Base-by-base conservation (phyloP, 2,113 vertebrate genomes). In the Copsychus sechellarum region DNA sequence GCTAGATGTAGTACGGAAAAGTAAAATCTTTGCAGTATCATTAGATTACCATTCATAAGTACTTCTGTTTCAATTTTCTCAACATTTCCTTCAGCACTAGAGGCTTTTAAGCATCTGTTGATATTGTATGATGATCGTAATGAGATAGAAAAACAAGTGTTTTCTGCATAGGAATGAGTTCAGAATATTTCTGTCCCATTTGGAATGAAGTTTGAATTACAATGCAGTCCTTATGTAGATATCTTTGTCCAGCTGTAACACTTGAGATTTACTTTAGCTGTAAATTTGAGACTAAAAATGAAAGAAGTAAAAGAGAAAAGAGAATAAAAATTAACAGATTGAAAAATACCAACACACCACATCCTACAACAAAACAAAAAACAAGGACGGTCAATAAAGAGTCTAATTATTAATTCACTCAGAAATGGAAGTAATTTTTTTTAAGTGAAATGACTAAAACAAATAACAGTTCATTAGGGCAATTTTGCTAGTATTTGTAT, bases 401-500 rank as follows among this genome's bases (percentile, higher is more conserved):
- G 85, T 83, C 66, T 95, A 91, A 97, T 97, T 96, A 93, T 92
- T 88, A 94, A 97, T 96, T 97, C 61, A 67, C 95, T 97, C 91
- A 96, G 89, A 93, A 97, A 92, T 78, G 34, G 78, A 92, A 97
- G 77, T 95, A 92, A 92, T 94, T 92, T 77, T 90, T 97, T 90
- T 88, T 86, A 8, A 96, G 84, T 77, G 65, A 97, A 97, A 95
- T 29, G n/a, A 79, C 95, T 92, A 93, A 98, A 97, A 93, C 90
- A 90, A 93, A 67, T 97, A 97, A 94, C 82, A 77, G 84, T 97
- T 97, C 97, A 92, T 94, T 92, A 92, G 82, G 87, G 60, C 85
- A 96, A 95, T 97, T 96, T 95, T 97, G 96, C 94, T 95, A 70
- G 87, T 97, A 95, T 98, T 98, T 98, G 92, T 97, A 91, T 96